These are phyloP conservation scores for Tangara arthus DNA, from an alignment of 2,797 vertebrate genomes.

Conservation along the genomic window DNA sequence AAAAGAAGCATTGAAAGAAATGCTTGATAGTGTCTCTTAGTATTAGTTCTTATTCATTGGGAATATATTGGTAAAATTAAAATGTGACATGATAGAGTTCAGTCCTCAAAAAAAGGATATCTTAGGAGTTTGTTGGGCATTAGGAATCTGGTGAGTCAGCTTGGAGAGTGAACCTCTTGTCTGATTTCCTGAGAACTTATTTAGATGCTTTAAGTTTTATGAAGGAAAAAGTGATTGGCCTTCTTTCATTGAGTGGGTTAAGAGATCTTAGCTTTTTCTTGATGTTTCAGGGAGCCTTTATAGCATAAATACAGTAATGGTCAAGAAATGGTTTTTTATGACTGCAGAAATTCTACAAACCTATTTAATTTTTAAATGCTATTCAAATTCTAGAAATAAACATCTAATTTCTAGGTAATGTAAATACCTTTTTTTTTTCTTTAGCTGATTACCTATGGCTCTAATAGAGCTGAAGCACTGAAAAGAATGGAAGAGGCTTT, in stretches of 20 bases:
- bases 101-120: neutral
- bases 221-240: neutral
- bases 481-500: conserved; percentile 87
- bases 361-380: neutral
- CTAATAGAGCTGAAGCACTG: conserved; percentile 87
- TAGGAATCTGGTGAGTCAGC: neutral
- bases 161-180: neutral
- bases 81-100: neutral
- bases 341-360: neutral
- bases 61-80: neutral
- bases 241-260: neutral
- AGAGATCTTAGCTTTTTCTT: neutral
- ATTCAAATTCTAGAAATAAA: neutral
- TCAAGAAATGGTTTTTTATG: neutral
- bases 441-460: conserved; percentile 87
- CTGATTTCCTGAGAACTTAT: neutral
- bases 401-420: neutral
- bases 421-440: neutral
- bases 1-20: neutral
- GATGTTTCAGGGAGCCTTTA: neutral
- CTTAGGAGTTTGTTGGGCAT: neutral
- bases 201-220: neutral
- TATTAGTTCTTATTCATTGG: neutral
- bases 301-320: neutral
- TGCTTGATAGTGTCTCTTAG: neutral